A percentile compares a stretch with the other conserved stretches of the same genome.
Evolutionary conservation across 2,888 invertebrate species (phyloP).

Genomic region (Oxytorus armatus): DNA sequence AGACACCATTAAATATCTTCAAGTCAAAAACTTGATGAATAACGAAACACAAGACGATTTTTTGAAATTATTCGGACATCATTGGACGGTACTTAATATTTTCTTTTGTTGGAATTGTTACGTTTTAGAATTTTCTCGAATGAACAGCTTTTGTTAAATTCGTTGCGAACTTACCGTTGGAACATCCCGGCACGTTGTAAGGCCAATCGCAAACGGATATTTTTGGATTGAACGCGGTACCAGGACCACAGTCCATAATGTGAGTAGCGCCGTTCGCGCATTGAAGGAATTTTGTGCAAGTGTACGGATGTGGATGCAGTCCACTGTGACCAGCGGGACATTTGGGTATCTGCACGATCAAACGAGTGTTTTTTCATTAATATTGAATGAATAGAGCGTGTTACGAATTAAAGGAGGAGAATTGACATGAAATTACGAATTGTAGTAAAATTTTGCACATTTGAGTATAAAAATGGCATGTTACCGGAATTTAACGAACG

Average conservation of each 20-base stretch:
- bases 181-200: slow-evolving; percentile 81
- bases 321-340: slow-evolving; percentile 78
- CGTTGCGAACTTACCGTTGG: slow-evolving; percentile 21
- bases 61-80: too few relatives aligned
- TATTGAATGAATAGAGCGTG: neutral
- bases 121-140: neutral
- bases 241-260: slow-evolving; percentile 83
- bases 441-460: too few relatives aligned
- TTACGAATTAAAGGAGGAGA: neutral
- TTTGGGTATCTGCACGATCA: slow-evolving; percentile 54
- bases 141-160: too few relatives aligned
- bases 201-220: slow-evolving; percentile 83
- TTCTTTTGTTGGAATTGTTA: neutral
- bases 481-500: too few relatives aligned
- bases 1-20: too few relatives aligned
- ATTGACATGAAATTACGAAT: neutral
- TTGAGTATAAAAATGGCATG: too few relatives aligned
- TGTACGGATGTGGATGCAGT: slow-evolving; percentile 82
- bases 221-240: slow-evolving; percentile 83
- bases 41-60: too few relatives aligned
- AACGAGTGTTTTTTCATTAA: neutral
- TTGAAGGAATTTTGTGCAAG: slow-evolving; percentile 83
- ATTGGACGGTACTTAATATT: too few relatives aligned
- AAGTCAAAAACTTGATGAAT: too few relatives aligned
- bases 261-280: slow-evolving; percentile 82